Evolutionary conservation across 2,888 invertebrate species (phyloP).

Genomic region (Tetramorium bicarinatum): DNA sequence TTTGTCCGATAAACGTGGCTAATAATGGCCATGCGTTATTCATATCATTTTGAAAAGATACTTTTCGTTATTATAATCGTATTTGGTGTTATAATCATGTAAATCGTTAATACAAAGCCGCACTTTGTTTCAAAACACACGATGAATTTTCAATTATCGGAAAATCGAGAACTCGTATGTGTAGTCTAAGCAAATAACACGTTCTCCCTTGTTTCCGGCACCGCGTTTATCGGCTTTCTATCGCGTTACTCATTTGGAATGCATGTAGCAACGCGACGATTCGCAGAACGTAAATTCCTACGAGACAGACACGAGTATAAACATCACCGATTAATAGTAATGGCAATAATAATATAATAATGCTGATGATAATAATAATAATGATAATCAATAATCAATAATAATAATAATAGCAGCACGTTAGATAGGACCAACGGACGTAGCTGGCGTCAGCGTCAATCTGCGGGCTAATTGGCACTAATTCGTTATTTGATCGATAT

Average conservation of each 20-base stretch:
- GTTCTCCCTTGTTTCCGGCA: background rate
- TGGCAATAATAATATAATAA: background rate
- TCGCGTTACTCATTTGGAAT: conserved; percentile 23
- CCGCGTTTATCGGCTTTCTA: conserved; percentile 59
- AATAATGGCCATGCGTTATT: background rate
- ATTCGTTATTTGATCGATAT: conserved; percentile 48
- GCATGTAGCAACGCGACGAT: background rate
- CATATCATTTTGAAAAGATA: background rate
- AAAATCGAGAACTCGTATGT: background rate
- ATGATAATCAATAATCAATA: conserved; percentile 38
- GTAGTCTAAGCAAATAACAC: conserved; percentile 4
- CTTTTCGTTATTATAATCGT: background rate
- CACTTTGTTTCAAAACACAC: background rate
- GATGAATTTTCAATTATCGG: background rate
- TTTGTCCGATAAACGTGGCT: conserved; percentile 57
- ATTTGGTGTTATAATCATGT: background rate
- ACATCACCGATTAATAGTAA: conserved; percentile 28
- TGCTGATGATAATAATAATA: conserved; percentile 21
- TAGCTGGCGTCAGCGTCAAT: conserved; percentile 60
- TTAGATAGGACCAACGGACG: conserved; percentile 54
- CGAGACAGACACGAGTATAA: conserved; percentile 40
- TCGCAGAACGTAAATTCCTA: conserved; percentile 42
- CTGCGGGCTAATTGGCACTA: conserved; percentile 59
- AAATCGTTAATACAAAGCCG: background rate
- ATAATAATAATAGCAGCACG: conserved; percentile 47